Evolutionary conservation across 92 coral and sea anemone species (phyloP).

Genomic region (Ricordea florida): DNA sequence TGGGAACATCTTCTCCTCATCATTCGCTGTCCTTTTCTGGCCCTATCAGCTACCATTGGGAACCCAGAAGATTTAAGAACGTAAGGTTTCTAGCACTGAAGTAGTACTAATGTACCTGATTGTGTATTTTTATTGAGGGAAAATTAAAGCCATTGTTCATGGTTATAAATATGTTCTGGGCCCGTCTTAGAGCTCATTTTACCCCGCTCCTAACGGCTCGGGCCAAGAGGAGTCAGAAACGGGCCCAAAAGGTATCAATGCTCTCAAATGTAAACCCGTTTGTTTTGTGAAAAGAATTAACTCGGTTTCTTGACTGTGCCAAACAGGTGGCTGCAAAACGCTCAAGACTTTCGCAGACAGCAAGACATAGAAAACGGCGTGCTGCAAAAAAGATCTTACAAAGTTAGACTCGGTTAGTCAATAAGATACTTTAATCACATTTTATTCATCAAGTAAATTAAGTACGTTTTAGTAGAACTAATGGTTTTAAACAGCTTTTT

Average conservation of each 20-base stretch:
- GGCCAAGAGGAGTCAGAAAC: too few relatives aligned
- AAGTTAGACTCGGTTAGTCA: slow-evolving; percentile 21
- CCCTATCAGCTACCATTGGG: slow-evolving; percentile 82
- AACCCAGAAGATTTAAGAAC: slow-evolving; percentile 56
- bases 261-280: neutral
- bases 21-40: slow-evolving; percentile 79
- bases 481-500: too few relatives aligned
- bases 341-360: slow-evolving; percentile 55
- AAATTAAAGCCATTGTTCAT: too few relatives aligned
- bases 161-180: too few relatives aligned
- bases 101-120: too few relatives aligned
- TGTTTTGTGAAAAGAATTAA: neutral
- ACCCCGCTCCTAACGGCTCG: too few relatives aligned
- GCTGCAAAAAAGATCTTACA: slow-evolving; percentile 28
- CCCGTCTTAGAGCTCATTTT: too few relatives aligned
- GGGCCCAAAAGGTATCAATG: neutral
- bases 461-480: too few relatives aligned
- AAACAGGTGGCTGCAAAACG: slow-evolving; percentile 62
- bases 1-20: slow-evolving; percentile 82
- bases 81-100: neutral
- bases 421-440: neutral
- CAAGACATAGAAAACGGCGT: slow-evolving; percentile 28
- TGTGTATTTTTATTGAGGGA: too few relatives aligned
- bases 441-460: neutral
- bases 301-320: neutral